Percentiles rank a stretch among this genome's conserved stretches.
These are phyloP conservation scores for Phylloscopus trochiloides DNA, from an alignment of 2,113 vertebrate genomes.

Conservation along the genomic window DNA sequence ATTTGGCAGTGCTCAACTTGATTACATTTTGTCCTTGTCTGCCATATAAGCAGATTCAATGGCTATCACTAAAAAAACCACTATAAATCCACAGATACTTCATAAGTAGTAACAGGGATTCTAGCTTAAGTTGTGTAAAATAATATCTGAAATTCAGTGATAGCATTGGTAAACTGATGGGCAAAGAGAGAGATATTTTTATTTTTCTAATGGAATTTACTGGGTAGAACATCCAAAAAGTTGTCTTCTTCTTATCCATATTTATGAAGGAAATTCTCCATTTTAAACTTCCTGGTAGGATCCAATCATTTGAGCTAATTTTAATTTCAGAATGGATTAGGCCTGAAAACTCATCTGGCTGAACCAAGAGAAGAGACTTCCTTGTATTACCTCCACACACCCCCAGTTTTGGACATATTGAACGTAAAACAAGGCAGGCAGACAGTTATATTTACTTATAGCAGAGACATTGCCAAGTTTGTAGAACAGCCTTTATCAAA, in stretches of 20 bases:
- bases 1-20: background rate
- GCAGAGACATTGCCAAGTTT: conserved; percentile 45
- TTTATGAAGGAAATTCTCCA: conserved; percentile 52
- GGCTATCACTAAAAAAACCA: background rate
- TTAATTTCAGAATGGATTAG: conserved; percentile 51
- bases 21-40: background rate
- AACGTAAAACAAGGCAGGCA: conserved; percentile 37
- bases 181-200: background rate
- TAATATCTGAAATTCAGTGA: background rate
- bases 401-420: background rate
- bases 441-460: conserved; percentile 30
- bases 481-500: conserved; percentile 56
- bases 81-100: background rate
- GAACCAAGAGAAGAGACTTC: conserved; percentile 25
- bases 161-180: background rate
- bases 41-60: background rate
- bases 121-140: background rate
- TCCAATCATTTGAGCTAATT: conserved; percentile 30
- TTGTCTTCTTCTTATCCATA: conserved; percentile 33
- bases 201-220: background rate
- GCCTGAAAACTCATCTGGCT: conserved; percentile 26
- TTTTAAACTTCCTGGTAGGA: conserved; percentile 33
- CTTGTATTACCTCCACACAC: background rate
- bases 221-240: conserved; percentile 20
- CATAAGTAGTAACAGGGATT: background rate